Evolutionary conservation across 2,797 vertebrate genomes (phyloP).

Genomic region (Esox lucius): DNA sequence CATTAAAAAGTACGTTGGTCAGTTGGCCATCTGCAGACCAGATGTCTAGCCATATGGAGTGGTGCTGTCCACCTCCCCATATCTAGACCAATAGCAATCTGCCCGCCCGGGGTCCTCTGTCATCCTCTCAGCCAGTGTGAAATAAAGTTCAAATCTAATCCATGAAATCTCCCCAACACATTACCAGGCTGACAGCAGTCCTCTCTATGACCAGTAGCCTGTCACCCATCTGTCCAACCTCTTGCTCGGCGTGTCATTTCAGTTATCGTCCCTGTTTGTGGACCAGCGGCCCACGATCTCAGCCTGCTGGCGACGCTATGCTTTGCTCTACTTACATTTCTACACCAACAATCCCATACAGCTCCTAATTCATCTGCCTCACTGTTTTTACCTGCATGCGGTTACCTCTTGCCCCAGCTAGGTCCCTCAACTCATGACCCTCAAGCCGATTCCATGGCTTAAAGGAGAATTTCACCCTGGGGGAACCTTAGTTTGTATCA

Average conservation of each 20-base stretch:
- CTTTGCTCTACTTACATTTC: no score
- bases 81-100: background rate
- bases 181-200: background rate
- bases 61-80: background rate
- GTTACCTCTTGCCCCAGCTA: no score
- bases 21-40: background rate
- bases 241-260: background rate
- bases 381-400: no score
- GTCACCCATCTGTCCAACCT: background rate
- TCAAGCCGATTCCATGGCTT: no score
- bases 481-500: no score
- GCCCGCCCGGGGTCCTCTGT: background rate
- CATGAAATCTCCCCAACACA: background rate
- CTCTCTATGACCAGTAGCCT: background rate
- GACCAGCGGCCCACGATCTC: background rate
- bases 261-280: background rate
- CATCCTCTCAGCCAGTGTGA: background rate
- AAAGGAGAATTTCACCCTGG: no score
- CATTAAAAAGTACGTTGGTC: background rate
- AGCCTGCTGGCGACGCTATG: background rate
- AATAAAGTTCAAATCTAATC: background rate
- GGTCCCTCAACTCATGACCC: no score
- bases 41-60: background rate
- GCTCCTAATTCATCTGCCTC: no score
- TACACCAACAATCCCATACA: no score